Conservation (phyloP, 2,888 invertebrate genomes). For the Scaptomyza polygonia region DNA sequence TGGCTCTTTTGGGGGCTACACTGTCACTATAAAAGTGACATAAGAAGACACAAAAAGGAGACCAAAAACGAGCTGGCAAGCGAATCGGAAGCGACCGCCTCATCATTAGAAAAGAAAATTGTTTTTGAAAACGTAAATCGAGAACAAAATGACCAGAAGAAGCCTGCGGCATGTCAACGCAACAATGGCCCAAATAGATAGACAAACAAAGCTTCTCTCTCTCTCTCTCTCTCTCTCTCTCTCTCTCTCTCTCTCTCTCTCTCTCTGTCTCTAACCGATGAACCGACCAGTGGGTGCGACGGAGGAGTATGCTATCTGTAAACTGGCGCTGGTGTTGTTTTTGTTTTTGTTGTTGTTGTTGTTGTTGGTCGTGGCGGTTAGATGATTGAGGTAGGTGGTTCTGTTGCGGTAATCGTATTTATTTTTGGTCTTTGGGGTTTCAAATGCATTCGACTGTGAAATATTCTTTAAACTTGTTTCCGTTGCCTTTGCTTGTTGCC, state of each 20-base stretch:
- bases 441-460: conserved; percentile 66
- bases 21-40: conserved; percentile 29
- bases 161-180: conserved; percentile 64
- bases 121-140: conserved; percentile 75
- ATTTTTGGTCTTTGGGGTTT: conserved; percentile 69
- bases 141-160: conserved; percentile 70
- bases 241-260: too few relatives aligned
- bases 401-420: conserved; percentile 60
- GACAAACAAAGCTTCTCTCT: conserved; percentile 43
- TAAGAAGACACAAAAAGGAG: conserved; percentile 32
- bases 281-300: neutral
- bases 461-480: conserved; percentile 62
- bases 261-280: neutral
- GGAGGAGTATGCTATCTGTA: neutral
- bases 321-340: too few relatives aligned
- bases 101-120: conserved; percentile 69
- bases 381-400: conserved; percentile 9
- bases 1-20: conserved; percentile 21
- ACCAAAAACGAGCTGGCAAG: conserved; percentile 44
- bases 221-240: neutral
- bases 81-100: conserved; percentile 57
- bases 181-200: conserved; percentile 56
- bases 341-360: conserved; percentile 2
- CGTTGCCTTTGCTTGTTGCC: conserved; percentile 22
- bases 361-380: neutral